These are phyloP conservation scores for Collichthys lucidus DNA, from an alignment of 2,113 vertebrate genomes.

Conservation along the genomic window DNA sequence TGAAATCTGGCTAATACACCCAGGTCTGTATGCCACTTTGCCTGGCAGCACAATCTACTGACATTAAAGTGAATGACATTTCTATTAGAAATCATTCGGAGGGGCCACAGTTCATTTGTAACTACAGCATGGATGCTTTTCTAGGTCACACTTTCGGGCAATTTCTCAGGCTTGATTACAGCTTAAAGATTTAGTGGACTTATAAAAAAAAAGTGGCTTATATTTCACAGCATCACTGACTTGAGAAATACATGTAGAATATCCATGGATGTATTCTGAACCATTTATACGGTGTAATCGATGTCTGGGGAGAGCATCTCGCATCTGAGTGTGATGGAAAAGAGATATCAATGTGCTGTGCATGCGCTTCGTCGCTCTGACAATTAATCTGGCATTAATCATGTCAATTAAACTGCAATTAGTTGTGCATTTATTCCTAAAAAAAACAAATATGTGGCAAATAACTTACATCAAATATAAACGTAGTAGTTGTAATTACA, in stretches of 20 bases:
- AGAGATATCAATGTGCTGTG: background rate
- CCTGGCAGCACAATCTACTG: conserved; percentile 56
- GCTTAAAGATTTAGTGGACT: conserved; percentile 51
- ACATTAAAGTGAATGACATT: conserved; percentile 72
- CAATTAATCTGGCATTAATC: conserved; percentile 47
- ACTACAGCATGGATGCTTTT: conserved; percentile 48
- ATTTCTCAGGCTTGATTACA: conserved; percentile 52
- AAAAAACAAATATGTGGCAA: conserved; percentile 42
- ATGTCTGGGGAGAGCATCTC: conserved; percentile 1
- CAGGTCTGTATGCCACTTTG: conserved; percentile 39
- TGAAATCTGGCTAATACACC: conserved; percentile 39
- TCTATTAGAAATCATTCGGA: conserved; percentile 58
- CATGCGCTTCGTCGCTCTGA: conserved; percentile 12
- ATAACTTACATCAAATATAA: conserved; percentile 62
- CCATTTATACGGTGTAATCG: conserved; percentile 27
- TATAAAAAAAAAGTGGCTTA: conserved; percentile 33
- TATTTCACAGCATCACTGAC: conserved; percentile 51
- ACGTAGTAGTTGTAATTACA: conserved; percentile 15
- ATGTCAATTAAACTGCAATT: conserved; percentile 47
- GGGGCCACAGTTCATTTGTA: conserved; percentile 57
- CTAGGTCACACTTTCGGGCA: conserved; percentile 53
- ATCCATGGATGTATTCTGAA: conserved; percentile 14
- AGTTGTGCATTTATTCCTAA: conserved; percentile 51
- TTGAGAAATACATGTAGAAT: conserved; percentile 29
- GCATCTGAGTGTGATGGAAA: conserved; percentile 15